Evolutionary conservation across 2,113 vertebrate species (phyloP), one percentile per base, ranked within the genome.

Genomic region (Orycteropus afer): DNA sequence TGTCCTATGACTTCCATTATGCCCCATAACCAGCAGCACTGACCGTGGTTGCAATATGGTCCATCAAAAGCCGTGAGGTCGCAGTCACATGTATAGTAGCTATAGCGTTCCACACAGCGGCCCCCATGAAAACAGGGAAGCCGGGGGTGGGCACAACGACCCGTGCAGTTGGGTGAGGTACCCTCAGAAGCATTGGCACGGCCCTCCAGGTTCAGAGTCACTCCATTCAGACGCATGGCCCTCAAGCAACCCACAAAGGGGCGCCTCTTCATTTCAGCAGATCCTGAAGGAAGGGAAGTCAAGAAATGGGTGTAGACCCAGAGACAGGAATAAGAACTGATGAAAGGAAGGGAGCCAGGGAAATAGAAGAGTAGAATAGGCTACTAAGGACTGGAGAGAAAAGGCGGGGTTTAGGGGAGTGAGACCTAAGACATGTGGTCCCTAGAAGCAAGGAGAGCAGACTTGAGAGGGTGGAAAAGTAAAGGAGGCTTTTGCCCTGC

Each of bases 161-260:
- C 99, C 0, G 99, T 99, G 80, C 99, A 99, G 98, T 99, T 99
- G 93, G 99, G 99, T 53, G 99, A 98, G 93, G 99, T 99, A 0
- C 99, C 99, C 93, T 99, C 98, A 0, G 98, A 98, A 96, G 99
- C 99, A 0, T 99, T 99, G 93, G 99, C 99, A 90, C 99, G 99
- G 42, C 99, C 99, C 96, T 99, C 99, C 96, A 99, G 98, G 98
- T 99, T 99, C 94, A 99, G 96, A 8, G 99, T 99, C 94, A 99
- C 98, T 1, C 99, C 99, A 0, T 99, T 99, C 98, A 99, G 98
- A 81, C 99, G 98, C 96, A 99, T 97, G 0, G 98, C 99, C 94
- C 99, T 98, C 89, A 99, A 97, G 95, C 99, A 99, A 34, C 99
- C 99, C 98, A 99, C 97, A 94, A 99, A 99, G 0, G 99, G 99